Percentiles rank a stretch among this genome's conserved stretches.
These are phyloP conservation scores for Pomatorhinus ruficollis DNA, from an alignment of 2,113 vertebrate genomes.

Conservation along the genomic window DNA sequence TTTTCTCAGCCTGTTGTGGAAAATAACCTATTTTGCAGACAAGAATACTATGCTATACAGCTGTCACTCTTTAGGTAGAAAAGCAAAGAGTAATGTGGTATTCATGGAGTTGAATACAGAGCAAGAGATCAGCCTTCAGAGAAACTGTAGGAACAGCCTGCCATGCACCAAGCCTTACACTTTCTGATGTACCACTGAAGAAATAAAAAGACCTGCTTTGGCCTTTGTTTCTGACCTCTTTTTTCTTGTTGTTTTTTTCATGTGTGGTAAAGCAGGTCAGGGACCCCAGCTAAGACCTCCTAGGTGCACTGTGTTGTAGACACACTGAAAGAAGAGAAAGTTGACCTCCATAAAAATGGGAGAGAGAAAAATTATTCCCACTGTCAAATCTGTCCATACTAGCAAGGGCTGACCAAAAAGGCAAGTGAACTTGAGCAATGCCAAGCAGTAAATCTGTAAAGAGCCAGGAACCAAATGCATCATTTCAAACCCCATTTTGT, in stretches of 20 bases:
- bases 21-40: slow-evolving; percentile 40
- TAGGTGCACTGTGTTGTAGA: neutral
- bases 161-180: neutral
- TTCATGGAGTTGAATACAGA: neutral
- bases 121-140: slow-evolving; percentile 10
- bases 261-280: neutral
- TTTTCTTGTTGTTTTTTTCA: neutral
- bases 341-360: neutral
- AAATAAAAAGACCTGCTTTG: neutral
- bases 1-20: slow-evolving; percentile 26
- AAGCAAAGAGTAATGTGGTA: neutral
- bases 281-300: neutral
- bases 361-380: neutral
- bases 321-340: neutral
- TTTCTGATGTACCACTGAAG: neutral
- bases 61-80: slow-evolving; percentile 45
- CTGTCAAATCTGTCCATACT: neutral
- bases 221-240: neutral
- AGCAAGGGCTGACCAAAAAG: neutral
- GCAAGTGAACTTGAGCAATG: neutral
- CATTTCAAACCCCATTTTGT: neutral
- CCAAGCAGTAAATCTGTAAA: neutral
- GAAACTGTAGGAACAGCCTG: neutral
- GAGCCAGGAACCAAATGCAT: neutral
- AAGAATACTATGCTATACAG: neutral